These are phyloP conservation scores for Acrocera orbiculus DNA, from an alignment of 2,888 invertebrate genomes.

Conservation along the genomic window DNA sequence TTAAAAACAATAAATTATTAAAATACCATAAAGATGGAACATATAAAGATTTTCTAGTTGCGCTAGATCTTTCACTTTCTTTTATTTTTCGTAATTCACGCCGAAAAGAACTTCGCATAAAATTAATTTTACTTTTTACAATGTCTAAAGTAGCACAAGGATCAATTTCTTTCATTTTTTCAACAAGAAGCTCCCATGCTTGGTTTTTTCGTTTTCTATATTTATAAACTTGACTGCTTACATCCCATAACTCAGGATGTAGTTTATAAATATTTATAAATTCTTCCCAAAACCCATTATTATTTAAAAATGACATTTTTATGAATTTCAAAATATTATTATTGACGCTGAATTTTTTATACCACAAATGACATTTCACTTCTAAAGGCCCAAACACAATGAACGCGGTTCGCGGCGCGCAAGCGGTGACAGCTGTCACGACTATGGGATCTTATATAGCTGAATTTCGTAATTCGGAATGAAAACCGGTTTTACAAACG, in stretches of 20 bases:
- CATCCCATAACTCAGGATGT: neutral
- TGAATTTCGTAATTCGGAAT: too few species aligned
- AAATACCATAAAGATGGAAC: slow-evolving; percentile 1
- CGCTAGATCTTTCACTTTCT: neutral
- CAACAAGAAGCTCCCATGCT: neutral
- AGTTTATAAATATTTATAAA: neutral
- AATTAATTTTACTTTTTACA: slow-evolving; percentile 2
- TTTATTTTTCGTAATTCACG: slow-evolving; percentile 1
- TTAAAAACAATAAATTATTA: neutral
- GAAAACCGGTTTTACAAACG: too few species aligned
- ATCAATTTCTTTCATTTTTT: neutral
- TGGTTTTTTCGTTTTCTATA: neutral
- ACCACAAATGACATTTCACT: too few species aligned
- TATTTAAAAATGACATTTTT: too few species aligned
- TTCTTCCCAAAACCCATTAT: neutral
- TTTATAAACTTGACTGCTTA: neutral
- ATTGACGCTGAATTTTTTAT: too few species aligned
- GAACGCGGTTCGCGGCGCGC: too few species aligned
- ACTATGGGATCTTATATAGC: too few species aligned
- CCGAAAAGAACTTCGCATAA: neutral
- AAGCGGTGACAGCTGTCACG: too few species aligned
- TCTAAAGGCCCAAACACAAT: too few species aligned
- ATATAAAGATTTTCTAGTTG: neutral
- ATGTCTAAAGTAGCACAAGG: neutral
- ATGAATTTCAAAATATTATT: too few species aligned